Evolutionary conservation across 2,888 invertebrate genomes (phyloP).

Genomic region (Epistrophella euchroma): DNA sequence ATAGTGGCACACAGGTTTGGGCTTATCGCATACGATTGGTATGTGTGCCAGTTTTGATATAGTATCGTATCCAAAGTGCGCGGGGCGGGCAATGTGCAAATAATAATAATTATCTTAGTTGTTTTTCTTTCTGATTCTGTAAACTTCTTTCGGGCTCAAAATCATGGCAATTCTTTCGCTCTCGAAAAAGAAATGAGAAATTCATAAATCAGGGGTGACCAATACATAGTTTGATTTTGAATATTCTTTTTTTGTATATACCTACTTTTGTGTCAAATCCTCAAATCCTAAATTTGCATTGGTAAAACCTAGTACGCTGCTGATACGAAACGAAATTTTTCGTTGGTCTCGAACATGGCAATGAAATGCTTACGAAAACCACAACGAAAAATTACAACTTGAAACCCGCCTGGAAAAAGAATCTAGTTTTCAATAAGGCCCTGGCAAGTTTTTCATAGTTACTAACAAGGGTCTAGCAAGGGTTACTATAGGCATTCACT

Average conservation of each 20-base stretch:
- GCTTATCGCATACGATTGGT: conserved; percentile 63
- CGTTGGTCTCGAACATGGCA: too few relatives aligned
- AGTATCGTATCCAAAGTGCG: conserved; percentile 17
- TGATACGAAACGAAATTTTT: too few relatives aligned
- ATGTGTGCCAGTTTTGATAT: conserved; percentile 50
- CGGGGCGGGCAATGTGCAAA: conserved; percentile 35
- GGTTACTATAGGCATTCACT: too few relatives aligned
- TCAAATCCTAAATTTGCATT: too few relatives aligned
- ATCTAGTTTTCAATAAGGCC: too few relatives aligned
- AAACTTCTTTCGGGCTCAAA: conserved; percentile 6
- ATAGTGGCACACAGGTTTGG: conserved; percentile 22
- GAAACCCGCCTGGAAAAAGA: too few relatives aligned
- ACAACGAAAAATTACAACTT: too few relatives aligned
- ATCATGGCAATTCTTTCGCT: conserved; percentile 25
- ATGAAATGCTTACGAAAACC: too few relatives aligned
- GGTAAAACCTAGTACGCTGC: too few relatives aligned
- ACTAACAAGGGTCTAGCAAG: too few relatives aligned
- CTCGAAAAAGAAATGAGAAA: conserved; percentile 7
- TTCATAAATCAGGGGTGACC: conserved; percentile 4
- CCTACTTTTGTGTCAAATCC: background rate
- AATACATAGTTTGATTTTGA: background rate
- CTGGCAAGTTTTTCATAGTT: too few relatives aligned
- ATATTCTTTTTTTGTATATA: background rate
- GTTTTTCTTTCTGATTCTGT: background rate
- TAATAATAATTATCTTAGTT: conserved; percentile 13